A percentile compares a stretch with the other conserved stretches of the same genome.
phyloP scores from a whole-genome alignment of 2,113 vertebrate species.

The Lipophrys pholis region DNA sequence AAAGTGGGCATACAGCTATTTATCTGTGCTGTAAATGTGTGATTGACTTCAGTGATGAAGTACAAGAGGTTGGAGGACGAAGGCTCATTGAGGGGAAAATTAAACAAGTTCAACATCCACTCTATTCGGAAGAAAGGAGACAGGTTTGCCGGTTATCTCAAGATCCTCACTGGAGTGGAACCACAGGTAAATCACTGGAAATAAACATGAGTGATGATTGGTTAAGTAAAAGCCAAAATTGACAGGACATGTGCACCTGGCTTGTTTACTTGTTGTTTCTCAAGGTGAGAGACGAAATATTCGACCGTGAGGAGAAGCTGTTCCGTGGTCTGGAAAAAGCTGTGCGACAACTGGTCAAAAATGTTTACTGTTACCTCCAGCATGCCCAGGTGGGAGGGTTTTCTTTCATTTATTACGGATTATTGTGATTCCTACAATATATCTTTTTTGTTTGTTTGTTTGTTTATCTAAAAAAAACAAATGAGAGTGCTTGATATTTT shows the following conservation, averaged over 20 bases:
- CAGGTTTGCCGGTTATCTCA: conserved; percentile 93
- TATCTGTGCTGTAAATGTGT: not conserved
- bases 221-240: no score
- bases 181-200: conserved; percentile 86
- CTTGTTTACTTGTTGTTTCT: conserved; percentile 52
- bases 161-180: conserved; percentile 92
- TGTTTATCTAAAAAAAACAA: no score
- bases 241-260: not conserved
- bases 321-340: conserved; percentile 94
- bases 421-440: no score
- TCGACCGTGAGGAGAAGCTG: conserved; percentile 92
- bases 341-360: conserved; percentile 89
- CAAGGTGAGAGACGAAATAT: conserved; percentile 93
- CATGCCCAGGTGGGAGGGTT: conserved; percentile 84
- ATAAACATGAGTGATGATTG: not conserved
- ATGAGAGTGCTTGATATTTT: no score
- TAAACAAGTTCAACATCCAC: conserved; percentile 94
- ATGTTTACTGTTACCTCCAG: conserved; percentile 86
- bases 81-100: conserved; percentile 90
- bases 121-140: conserved; percentile 98
- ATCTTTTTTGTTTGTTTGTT: no score
- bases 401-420: no score
- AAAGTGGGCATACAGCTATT: not conserved
- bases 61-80: conserved; percentile 95
- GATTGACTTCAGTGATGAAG: conserved; percentile 89